These are phyloP conservation scores for Drymodes brunneopygia DNA, from an alignment of 2,113 vertebrate species.

Conservation along the genomic window DNA sequence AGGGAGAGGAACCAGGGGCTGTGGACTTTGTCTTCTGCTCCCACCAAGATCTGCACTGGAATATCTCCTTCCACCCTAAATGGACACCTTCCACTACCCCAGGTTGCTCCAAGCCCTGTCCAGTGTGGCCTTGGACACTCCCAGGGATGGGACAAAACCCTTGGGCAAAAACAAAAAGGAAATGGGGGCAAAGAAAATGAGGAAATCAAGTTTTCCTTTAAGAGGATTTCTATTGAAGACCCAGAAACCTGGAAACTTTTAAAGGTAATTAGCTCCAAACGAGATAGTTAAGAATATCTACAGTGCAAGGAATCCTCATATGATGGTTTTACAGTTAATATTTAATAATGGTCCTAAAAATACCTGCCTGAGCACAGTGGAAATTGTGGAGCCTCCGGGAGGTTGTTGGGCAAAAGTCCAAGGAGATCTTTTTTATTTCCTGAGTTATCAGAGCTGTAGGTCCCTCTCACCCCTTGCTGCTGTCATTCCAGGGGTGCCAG, in stretches of 20 bases:
- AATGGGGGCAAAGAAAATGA: neutral
- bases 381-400: neutral
- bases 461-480: neutral
- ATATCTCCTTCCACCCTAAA: neutral
- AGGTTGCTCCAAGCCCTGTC: neutral
- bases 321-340: neutral
- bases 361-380: neutral
- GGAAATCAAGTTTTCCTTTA: neutral
- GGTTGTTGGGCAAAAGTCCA: neutral
- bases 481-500: neutral
- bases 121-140: neutral
- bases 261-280: neutral
- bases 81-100: neutral
- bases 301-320: neutral
- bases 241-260: neutral
- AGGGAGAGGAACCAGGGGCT: neutral
- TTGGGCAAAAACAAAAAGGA: neutral
- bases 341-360: neutral
- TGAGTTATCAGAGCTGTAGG: neutral
- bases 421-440: neutral
- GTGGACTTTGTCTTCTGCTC: neutral
- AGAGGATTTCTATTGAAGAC: neutral
- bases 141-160: neutral
- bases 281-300: neutral
- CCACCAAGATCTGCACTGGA: neutral